Percentiles rank a stretch among this genome's conserved stretches.
Conservation (phyloP, 2,113 vertebrate species). For the Lipophrys pholis region DNA sequence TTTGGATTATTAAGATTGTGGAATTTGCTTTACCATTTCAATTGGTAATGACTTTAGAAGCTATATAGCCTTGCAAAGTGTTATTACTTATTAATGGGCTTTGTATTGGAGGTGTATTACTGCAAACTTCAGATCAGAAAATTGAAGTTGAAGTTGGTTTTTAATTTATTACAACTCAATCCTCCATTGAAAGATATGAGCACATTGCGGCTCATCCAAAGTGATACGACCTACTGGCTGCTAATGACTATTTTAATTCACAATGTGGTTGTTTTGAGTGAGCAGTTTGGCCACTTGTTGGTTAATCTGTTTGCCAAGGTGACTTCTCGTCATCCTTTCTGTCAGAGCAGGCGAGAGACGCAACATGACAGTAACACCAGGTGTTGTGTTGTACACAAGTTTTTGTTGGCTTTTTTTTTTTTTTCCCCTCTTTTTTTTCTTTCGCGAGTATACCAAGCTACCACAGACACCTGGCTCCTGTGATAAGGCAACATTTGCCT, state of each 20-base stretch:
- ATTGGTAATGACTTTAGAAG: constrained; percentile 39
- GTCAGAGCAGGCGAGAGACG: constrained; percentile 52
- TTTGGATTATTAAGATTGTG: constrained; percentile 53
- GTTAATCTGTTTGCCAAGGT: constrained; percentile 57
- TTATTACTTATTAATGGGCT: constrained; percentile 27
- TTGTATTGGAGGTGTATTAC: constrained; percentile 25
- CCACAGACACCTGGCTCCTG: constrained; percentile 70
- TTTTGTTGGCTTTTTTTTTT: constrained; percentile 48
- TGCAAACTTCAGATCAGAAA: constrained; percentile 6
- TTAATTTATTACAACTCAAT: constrained; percentile 7
- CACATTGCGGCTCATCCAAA: constrained; percentile 2
- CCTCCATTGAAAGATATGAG: constrained; percentile 4
- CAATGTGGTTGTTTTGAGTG: not conserved
- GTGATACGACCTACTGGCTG: not conserved
- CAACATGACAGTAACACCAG: constrained; percentile 56
- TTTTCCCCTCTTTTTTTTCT: too few relatives aligned
- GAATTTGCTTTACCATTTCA: constrained; percentile 43
- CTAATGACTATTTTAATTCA: not conserved
- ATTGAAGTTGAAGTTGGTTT: constrained; percentile 16
- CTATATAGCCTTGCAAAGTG: constrained; percentile 26
- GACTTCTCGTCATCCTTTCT: constrained; percentile 46
- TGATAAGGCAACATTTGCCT: constrained; percentile 60
- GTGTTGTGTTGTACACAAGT: constrained; percentile 73
- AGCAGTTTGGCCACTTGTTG: constrained; percentile 6
- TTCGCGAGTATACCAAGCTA: constrained; percentile 42